Conservation (phyloP, 1,140 invertebrate genomes). For the Catajapyx aquilonaris region DNA sequence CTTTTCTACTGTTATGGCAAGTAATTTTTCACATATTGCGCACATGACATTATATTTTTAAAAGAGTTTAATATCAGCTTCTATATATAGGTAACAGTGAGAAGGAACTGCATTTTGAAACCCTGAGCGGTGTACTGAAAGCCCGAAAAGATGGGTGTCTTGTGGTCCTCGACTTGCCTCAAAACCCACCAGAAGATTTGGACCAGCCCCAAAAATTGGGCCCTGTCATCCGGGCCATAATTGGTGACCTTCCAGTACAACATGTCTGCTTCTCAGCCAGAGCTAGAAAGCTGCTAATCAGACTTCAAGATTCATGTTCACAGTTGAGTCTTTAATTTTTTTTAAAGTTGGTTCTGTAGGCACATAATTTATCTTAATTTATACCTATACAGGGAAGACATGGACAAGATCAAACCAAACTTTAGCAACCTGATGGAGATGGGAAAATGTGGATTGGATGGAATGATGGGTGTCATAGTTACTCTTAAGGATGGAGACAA, state of each 20-base stretch:
- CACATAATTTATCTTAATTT: background rate
- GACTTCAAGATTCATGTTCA: constrained; percentile 13
- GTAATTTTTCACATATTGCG: too few species aligned
- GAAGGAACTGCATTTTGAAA: constrained; percentile 15
- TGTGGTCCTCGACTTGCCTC: constrained; percentile 7
- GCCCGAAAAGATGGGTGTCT: constrained; percentile 9
- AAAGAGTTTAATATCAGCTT: too few species aligned
- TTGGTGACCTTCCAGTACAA: constrained; percentile 6
- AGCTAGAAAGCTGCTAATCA: constrained; percentile 15
- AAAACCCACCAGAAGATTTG: constrained; percentile 5
- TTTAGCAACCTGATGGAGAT: constrained; percentile 1
- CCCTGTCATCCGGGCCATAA: constrained; percentile 1
- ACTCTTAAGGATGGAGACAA: constrained; percentile 7
- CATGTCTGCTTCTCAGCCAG: constrained; percentile 13
- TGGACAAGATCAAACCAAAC: constrained; percentile 5
- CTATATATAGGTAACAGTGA: constrained; percentile 15
- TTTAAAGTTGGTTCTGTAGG: constrained; percentile 4
- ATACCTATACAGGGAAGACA: constrained; percentile 8
- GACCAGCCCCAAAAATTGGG: background rate
- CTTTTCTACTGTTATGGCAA: constrained; percentile 18
- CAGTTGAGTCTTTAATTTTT: constrained; percentile 4
- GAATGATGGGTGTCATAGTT: constrained; percentile 13
- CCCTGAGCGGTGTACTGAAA: constrained; percentile 16
- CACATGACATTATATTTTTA: too few species aligned
- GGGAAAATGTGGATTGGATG: background rate